Base-by-base conservation (phyloP, 2,888 invertebrate species). In the Catocala fraxini region DNA sequence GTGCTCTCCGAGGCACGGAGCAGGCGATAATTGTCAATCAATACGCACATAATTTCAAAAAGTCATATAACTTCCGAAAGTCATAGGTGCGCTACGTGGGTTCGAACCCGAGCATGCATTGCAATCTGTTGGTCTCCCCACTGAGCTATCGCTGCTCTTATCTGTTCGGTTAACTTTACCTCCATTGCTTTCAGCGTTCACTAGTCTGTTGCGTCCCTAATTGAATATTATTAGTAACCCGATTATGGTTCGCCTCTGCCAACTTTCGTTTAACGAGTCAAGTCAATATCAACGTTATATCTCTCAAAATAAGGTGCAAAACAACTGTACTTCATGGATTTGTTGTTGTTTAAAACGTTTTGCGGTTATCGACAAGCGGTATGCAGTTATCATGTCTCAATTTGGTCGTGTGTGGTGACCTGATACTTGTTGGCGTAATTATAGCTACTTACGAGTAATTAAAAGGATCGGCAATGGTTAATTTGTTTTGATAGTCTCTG, bases 201-300 rank as follows among this genome's bases (percentile, higher is more conserved):
- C 1, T 25, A 25, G 68, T 69, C 71, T 77, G 73, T 77, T 78
- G 78, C 81, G 65, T 73, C 58, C 59, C 73, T 82, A 83, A 83
- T 82, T 82, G 71, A 82, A 82, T 80, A 80, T 72, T 78, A 79
- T 79, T 73, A 75, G 68, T 79, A 80, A 79, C 78, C 77, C 73
- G 68, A 80, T 82, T 81, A 77, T 65, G 41, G 67, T 53, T 25
- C 46, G 47, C 51, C 68, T 51, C 35, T 15, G 58, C 59, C 42
- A 60, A 60, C 51, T 58, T 48, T 10, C 10, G 34, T 33, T 6
- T 25, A 9, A 4, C 0, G 7, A 12, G 7, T 10, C 51, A 70
- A 54, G n/a, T 57, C 33, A 75, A 62, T 64, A 69, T 63, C 46
- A 59, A 69, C 73, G 62, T 59, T 82, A 71, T 48, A 0, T 0